These are phyloP conservation scores for Cataglyphis albicans DNA, from an alignment of 2,888 invertebrate species.

Conservation along the genomic window DNA sequence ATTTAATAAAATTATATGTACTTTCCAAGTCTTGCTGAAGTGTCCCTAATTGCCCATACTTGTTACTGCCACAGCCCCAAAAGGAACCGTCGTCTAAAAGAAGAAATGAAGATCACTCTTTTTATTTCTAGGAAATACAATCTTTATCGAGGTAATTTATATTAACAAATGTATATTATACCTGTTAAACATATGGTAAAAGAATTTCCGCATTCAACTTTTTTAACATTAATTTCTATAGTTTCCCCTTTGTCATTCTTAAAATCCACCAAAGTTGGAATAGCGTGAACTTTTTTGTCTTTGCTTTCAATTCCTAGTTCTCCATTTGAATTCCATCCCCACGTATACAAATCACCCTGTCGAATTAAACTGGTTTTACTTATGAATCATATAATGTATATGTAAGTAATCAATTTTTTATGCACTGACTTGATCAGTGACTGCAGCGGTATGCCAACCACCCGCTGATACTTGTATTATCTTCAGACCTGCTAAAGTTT, in stretches of 20 bases:
- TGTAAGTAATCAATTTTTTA: not conserved
- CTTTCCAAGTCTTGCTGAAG: slow-evolving; percentile 59
- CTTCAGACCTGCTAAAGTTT: slow-evolving; percentile 92
- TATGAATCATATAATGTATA: not conserved
- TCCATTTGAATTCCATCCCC: slow-evolving; percentile 97
- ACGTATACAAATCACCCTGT: slow-evolving; percentile 93
- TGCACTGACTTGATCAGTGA: slow-evolving; percentile 88
- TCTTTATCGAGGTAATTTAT: not conserved
- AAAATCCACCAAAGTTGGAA: slow-evolving; percentile 87
- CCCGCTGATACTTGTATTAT: slow-evolving; percentile 91
- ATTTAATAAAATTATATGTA: slow-evolving; percentile 75
- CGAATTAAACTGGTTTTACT: slow-evolving; percentile 22
- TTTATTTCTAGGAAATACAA: not conserved
- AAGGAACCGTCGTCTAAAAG: slow-evolving; percentile 88
- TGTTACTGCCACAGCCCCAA: slow-evolving; percentile 93
- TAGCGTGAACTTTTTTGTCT: slow-evolving; percentile 85
- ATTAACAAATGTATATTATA: slow-evolving; percentile 75
- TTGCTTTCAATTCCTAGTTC: slow-evolving; percentile 91
- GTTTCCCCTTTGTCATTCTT: slow-evolving; percentile 71
- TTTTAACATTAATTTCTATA: slow-evolving; percentile 84
- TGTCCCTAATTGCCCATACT: slow-evolving; percentile 92
- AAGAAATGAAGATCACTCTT: not conserved
- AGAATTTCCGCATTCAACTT: slow-evolving; percentile 91
- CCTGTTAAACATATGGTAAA: slow-evolving; percentile 91
- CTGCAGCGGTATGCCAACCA: slow-evolving; percentile 94